Conservation (phyloP, 2,797 vertebrate genomes). For the Acanthurus leucopareius region DNA sequence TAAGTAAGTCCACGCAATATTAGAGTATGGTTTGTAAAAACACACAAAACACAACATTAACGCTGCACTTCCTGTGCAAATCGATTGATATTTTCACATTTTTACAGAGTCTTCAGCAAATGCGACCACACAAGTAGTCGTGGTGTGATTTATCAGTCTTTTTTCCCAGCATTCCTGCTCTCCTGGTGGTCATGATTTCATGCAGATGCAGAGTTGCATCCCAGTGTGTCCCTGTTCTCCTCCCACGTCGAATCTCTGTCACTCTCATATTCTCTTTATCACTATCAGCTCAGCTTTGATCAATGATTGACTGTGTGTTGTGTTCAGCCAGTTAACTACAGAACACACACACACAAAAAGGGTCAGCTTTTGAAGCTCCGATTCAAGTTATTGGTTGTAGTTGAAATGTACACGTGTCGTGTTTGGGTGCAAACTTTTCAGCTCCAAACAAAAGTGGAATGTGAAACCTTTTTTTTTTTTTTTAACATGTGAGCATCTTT, state of each 20-base stretch:
- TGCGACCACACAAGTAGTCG: neutral
- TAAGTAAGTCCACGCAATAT: no score
- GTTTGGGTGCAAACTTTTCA: no score
- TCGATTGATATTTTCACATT: neutral
- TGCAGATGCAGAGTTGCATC: neutral
- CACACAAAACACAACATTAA: no score
- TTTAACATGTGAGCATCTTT: no score
- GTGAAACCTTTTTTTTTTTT: neutral
- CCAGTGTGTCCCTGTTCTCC: neutral
- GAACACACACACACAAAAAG: no score
- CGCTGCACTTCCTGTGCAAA: no score
- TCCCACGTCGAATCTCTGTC: neutral
- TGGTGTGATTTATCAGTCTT: no score
- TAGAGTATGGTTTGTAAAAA: no score
- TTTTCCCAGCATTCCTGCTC: neutral
- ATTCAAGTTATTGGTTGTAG: no score
- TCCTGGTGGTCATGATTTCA: neutral
- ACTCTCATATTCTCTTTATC: conserved; percentile 11
- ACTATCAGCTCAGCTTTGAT: conserved; percentile 16
- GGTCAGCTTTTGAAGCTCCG: neutral
- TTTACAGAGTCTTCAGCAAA: neutral
- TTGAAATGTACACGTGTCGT: no score
- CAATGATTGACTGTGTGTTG: neutral
- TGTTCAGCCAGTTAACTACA: no score
- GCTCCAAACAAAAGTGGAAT: neutral